These are phyloP conservation scores for Ailuropoda melanoleuca DNA, from an alignment of 2,113 vertebrate species.

Conservation along the genomic window DNA sequence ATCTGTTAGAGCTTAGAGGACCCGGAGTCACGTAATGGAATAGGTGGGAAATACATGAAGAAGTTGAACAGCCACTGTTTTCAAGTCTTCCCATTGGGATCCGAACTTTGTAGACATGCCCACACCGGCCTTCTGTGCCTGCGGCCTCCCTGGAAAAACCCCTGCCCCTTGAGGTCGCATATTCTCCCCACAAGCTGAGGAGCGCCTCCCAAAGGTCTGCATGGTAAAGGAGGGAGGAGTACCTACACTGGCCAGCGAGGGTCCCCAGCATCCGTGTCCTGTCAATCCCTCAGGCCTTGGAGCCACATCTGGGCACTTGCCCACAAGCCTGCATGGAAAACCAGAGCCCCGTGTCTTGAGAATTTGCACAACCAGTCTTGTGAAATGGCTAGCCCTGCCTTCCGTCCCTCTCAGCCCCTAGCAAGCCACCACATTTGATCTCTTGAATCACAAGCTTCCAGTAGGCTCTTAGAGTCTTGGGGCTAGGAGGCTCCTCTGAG, in stretches of 20 bases:
- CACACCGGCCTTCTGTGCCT: not conserved
- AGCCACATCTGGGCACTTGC: not conserved
- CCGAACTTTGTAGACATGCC: not conserved
- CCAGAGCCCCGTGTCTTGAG: not conserved
- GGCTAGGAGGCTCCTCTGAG: not conserved
- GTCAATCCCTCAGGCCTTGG: not conserved
- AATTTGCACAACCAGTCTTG: not conserved
- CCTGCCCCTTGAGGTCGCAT: not conserved
- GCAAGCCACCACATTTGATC: not conserved
- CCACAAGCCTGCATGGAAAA: not conserved
- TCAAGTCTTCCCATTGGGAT: not conserved
- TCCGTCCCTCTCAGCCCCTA: no score
- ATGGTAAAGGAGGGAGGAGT: not conserved
- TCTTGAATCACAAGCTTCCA: not conserved
- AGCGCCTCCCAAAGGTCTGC: accelerated
- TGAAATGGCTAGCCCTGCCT: not conserved
- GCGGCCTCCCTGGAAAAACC: not conserved
- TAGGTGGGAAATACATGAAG: not conserved
- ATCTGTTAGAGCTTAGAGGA: not conserved
- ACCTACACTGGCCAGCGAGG: not conserved
- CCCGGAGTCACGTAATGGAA: not conserved
- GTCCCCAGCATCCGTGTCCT: not conserved
- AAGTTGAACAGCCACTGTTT: not conserved
- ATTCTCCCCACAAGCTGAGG: not conserved
- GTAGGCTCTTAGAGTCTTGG: not conserved